phyloP scores from a whole-genome alignment of 2,113 vertebrate species.

The Mustelus asterias region DNA sequence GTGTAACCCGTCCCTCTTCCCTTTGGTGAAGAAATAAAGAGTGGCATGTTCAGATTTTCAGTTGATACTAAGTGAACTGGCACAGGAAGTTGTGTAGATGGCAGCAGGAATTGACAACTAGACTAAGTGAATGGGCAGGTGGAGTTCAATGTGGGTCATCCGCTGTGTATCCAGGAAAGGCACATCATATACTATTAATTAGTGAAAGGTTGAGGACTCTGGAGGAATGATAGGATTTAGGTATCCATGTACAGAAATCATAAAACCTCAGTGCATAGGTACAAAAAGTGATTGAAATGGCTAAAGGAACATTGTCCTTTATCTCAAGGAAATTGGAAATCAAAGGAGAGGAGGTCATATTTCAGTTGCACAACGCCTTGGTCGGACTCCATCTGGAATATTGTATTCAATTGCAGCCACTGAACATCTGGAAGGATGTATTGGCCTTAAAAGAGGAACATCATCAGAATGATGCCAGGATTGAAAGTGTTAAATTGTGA shows the following conservation, averaged over 20 bases:
- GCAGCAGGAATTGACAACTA: not conserved
- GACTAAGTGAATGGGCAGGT: not conserved
- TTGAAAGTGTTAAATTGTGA: not conserved
- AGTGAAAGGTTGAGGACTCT: not conserved
- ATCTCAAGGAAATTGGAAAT: not conserved
- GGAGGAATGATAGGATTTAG: not conserved
- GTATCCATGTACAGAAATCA: not conserved
- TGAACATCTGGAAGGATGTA: not conserved
- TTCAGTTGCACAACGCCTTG: not conserved
- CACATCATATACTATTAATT: not conserved
- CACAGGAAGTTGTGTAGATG: not conserved
- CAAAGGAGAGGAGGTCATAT: not conserved
- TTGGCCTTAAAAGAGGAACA: not conserved
- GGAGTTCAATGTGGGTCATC: not conserved
- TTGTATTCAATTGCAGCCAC: not conserved
- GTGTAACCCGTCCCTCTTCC: no score
- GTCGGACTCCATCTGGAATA: not conserved
- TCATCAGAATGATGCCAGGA: not conserved
- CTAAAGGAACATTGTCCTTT: not conserved
- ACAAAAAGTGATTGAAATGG: not conserved
- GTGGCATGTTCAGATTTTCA: not conserved
- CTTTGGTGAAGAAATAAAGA: not conserved
- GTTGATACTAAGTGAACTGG: not conserved
- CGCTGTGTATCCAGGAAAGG: not conserved
- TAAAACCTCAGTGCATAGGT: not conserved